Base-by-base conservation (phyloP, 2,888 invertebrate species). In the Trissolcus japonicus region DNA sequence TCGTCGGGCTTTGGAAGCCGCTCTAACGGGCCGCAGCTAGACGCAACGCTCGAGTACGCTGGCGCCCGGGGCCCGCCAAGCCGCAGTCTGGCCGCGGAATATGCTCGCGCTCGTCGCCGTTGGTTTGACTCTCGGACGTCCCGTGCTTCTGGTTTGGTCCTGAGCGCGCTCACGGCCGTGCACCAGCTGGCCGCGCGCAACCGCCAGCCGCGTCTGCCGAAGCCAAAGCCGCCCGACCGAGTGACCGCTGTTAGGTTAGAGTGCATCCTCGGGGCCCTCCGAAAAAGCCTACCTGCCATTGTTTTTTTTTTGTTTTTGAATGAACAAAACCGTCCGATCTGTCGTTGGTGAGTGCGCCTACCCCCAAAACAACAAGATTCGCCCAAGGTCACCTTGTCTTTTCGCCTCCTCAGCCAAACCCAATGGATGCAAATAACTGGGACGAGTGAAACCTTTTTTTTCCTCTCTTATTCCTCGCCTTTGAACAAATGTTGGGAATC, bases 101-200 rank as follows among this genome's bases (percentile, higher is more conserved):
- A 87, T 87, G 87, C 86, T 87, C 80, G 82, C 79, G 78, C 83
- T 77, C 83, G 80, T 82, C 82, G 80, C 46, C 14, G 46, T 81
- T 82, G 79, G 35, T 35, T 35, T 1, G 9, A 7, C 9, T 35
- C 35, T 1, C 35, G 9, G 35, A 35, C 7, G 9, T 35, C 6
- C 11, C 35, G 35, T 35, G 9, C 9, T 2, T 35, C 35, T 35
- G 35, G 35, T 35, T 35, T 35, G 35, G 35, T 35, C 35, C 9
- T 35, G 51, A 16, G 17, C 63, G 13, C 54, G 19, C n/a, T 19
- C 48, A 25, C 54, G 41, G 40, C 17, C 41, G 19, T 19, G n/a
- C 21, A 25, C 17, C 17, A 9, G 60, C 48, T 16, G 19, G 19
- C 25, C 21, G 17, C 41, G 19, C 56, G 56, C 17, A 25, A 35